Evolutionary conservation across 2,888 invertebrate genomes (phyloP).

Genomic region (Hypomecis atomaria): DNA sequence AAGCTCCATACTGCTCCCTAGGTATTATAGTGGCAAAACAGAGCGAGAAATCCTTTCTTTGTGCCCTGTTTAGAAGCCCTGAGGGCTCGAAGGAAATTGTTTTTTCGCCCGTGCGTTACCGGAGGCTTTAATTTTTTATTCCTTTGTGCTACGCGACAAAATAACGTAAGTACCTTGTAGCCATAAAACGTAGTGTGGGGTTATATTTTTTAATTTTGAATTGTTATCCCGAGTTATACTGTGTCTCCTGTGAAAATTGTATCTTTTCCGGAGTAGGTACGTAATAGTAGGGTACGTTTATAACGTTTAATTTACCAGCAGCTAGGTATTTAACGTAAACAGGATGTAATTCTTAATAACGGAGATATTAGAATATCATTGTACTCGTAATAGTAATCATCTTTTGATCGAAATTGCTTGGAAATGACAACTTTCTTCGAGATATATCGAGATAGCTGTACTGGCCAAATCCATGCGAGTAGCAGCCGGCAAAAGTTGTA

Average conservation of each 20-base stretch:
- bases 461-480: no score
- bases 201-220: constrained; percentile 6
- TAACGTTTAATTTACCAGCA: neutral
- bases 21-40: constrained; percentile 16
- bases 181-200: constrained; percentile 2
- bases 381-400: no score
- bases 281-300: neutral
- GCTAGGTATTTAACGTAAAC: no score
- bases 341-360: no score
- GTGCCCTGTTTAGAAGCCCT: constrained; percentile 58
- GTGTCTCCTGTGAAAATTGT: neutral
- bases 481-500: no score
- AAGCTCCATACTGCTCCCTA: constrained; percentile 11
- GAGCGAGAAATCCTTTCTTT: constrained; percentile 47
- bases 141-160: constrained; percentile 27
- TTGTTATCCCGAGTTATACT: neutral
- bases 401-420: no score
- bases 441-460: no score
- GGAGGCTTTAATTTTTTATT: constrained; percentile 29
- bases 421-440: no score
- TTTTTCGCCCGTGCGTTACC: constrained; percentile 41
- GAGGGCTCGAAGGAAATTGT: constrained; percentile 59
- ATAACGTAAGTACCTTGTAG: constrained; percentile 21
- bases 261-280: neutral
- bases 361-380: no score